Conservation (phyloP, 2,797 vertebrate species). For the Diplodus sargus region DNA sequence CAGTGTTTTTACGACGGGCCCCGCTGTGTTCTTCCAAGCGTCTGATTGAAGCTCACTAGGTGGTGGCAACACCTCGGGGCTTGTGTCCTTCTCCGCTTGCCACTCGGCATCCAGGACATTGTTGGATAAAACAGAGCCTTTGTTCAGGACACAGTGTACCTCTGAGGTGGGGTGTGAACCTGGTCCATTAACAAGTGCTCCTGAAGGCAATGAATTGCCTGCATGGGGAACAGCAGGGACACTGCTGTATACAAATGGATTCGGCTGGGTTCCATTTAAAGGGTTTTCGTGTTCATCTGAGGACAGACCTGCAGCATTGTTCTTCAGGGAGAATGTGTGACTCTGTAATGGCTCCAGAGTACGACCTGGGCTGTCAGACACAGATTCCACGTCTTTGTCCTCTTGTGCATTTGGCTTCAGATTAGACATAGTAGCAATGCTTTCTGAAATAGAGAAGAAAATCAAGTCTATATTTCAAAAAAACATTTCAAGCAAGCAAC, state of each 20-base stretch:
- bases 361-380: slow-evolving; percentile 85
- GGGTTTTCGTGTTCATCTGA: slow-evolving; percentile 93
- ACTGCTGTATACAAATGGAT: slow-evolving; percentile 92
- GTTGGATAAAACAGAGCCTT: slow-evolving; percentile 89
- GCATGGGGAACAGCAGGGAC: slow-evolving; percentile 92
- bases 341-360: slow-evolving; percentile 89
- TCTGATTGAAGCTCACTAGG: slow-evolving; percentile 93
- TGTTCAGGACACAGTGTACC: slow-evolving; percentile 92
- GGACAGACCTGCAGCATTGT: slow-evolving; percentile 87
- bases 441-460: slow-evolving; percentile 82
- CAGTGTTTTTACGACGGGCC: slow-evolving; percentile 91
- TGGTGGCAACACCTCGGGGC: slow-evolving; percentile 88
- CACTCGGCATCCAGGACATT: slow-evolving; percentile 88
- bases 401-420: slow-evolving; percentile 89
- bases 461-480: slow-evolving; percentile 34
- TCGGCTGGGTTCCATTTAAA: slow-evolving; percentile 97
- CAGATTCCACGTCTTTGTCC: slow-evolving; percentile 87
- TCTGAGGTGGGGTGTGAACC: slow-evolving; percentile 94
- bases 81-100: slow-evolving; percentile 87
- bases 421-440: slow-evolving; percentile 89
- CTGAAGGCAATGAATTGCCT: slow-evolving; percentile 92
- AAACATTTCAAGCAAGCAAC: background rate
- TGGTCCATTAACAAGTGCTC: slow-evolving; percentile 97
- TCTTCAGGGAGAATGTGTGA: slow-evolving; percentile 88
- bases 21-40: slow-evolving; percentile 90